phyloP scores from a whole-genome alignment of 2,888 invertebrate species.

The Agriotes lineatus region DNA sequence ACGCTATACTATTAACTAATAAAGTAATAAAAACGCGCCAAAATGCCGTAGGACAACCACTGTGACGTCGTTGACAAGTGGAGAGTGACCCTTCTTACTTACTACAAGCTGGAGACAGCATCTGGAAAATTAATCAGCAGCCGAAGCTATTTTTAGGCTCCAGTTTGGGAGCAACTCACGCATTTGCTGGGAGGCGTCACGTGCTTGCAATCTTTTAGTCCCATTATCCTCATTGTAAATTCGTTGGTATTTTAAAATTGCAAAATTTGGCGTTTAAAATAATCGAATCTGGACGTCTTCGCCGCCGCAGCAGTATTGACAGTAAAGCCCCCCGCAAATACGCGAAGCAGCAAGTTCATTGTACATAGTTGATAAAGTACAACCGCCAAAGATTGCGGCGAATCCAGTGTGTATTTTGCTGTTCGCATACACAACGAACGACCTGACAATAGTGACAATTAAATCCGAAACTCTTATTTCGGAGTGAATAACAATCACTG shows the following conservation, averaged over 20 bases:
- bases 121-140: slow-evolving; percentile 24
- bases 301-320: neutral
- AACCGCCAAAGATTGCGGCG: neutral
- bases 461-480: too few species aligned
- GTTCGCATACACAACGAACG: too few species aligned
- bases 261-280: neutral
- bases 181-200: slow-evolving; percentile 17
- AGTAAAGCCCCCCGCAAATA: neutral
- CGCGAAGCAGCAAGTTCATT: slow-evolving; percentile 10
- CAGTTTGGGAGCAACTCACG: slow-evolving; percentile 8
- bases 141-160: slow-evolving; percentile 23
- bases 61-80: slow-evolving; percentile 7
- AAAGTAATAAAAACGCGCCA: neutral
- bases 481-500: too few species aligned
- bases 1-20: too few species aligned
- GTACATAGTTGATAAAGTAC: neutral
- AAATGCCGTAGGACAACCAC: too few species aligned
- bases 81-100: slow-evolving; percentile 21
- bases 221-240: slow-evolving; percentile 3
- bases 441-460: too few species aligned
- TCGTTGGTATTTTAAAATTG: neutral
- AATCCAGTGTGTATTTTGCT: too few species aligned
- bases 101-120: slow-evolving; percentile 10
- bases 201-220: slow-evolving; percentile 7
- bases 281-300: too few species aligned